These are phyloP conservation scores for Cryptotis parvus DNA, from an alignment of 2,113 vertebrate genomes.

Conservation along the genomic window DNA sequence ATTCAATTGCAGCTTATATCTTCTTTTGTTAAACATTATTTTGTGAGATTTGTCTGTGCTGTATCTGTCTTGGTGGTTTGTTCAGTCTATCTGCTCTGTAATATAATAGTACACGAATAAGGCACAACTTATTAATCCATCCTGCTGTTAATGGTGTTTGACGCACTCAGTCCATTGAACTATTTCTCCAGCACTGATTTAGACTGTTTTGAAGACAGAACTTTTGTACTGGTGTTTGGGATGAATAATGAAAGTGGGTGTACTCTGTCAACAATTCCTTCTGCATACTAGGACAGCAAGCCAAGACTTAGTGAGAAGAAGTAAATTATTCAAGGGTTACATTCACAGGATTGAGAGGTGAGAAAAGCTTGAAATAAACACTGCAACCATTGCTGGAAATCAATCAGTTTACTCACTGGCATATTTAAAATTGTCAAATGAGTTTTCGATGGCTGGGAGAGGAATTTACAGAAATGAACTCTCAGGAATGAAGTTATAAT, in stretches of 20 bases:
- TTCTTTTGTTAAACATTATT: not conserved
- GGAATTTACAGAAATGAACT: not conserved
- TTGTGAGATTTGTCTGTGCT: not conserved
- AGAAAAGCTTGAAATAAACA: conserved; percentile 30
- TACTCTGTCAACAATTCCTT: not conserved
- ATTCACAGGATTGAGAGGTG: not conserved
- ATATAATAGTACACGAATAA: not conserved
- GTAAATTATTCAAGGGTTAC: conserved; percentile 29
- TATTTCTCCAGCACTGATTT: not conserved
- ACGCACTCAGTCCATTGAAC: too few species aligned
- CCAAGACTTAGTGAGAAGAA: conserved; percentile 25
- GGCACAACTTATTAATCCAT: not conserved
- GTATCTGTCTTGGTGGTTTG: not conserved
- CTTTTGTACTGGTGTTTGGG: not conserved
- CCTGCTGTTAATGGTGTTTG: not conserved
- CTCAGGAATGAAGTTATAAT: conserved; percentile 37
- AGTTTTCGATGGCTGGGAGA: not conserved
- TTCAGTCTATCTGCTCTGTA: not conserved
- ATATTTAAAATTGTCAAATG: conserved; percentile 21
- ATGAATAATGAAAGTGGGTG: not conserved
- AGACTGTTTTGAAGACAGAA: not conserved
- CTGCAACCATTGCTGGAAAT: not conserved
- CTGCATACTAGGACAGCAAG: not conserved
- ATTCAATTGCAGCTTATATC: not conserved
- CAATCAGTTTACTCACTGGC: not conserved